Evolutionary conservation across 2,113 vertebrate genomes (phyloP).

Genomic region (Amblyopsis rosae): DNA sequence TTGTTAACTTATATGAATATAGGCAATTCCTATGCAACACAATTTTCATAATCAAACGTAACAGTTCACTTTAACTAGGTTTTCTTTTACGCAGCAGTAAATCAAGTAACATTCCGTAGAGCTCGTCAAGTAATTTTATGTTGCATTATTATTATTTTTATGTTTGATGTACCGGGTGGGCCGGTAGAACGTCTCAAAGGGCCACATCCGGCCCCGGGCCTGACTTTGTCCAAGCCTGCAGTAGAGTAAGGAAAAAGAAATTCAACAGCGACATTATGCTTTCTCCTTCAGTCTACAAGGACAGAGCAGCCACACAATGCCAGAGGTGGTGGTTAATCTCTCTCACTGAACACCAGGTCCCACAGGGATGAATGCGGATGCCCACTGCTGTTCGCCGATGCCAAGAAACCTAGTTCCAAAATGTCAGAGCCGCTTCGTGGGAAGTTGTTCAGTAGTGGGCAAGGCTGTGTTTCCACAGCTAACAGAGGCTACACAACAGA

Average conservation of each 20-base stretch:
- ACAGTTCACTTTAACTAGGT: too few relatives aligned
- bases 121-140: too few relatives aligned
- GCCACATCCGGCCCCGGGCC: too few relatives aligned
- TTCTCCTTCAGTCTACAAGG: constrained; percentile 39
- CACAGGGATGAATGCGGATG: constrained; percentile 36
- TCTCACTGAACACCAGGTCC: constrained; percentile 40
- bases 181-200: too few relatives aligned
- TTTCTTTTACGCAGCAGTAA: too few relatives aligned
- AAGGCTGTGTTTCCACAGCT: constrained; percentile 11
- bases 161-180: too few relatives aligned
- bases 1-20: too few relatives aligned
- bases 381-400: constrained; percentile 35
- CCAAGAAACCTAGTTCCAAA: constrained; percentile 44
- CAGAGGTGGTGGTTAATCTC: constrained; percentile 49
- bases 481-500: constrained; percentile 7
- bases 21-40: too few relatives aligned
- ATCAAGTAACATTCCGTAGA: too few relatives aligned
- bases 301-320: constrained; percentile 24
- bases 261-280: constrained; percentile 30
- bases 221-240: constrained; percentile 1
- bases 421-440: constrained; percentile 51
- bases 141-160: too few relatives aligned
- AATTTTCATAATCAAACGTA: too few relatives aligned
- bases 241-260: constrained; percentile 37
- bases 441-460: constrained; percentile 12